phyloP scores from a whole-genome alignment of 2,888 invertebrate genomes.

The Altica lythri region DNA sequence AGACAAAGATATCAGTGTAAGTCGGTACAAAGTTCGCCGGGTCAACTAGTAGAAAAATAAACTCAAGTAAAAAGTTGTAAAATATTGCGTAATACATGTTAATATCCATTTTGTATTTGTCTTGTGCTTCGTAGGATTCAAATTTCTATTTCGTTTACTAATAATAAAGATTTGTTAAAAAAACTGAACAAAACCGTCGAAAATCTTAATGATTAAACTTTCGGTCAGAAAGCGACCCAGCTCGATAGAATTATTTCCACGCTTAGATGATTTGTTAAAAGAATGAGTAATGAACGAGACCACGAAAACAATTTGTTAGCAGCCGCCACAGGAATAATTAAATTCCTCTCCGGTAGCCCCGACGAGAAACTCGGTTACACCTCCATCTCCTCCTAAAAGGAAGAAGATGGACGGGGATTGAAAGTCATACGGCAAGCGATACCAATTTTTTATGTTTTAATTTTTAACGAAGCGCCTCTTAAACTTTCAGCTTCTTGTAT shows the following conservation, averaged over 20 bases:
- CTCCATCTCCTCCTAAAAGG: slow-evolving; percentile 24
- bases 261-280: slow-evolving; percentile 50
- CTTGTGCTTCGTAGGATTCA: no score
- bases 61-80: no score
- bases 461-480: slow-evolving; percentile 24
- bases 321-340: slow-evolving; percentile 41
- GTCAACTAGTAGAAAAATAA: no score
- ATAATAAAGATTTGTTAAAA: no score
- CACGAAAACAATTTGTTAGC: slow-evolving; percentile 48
- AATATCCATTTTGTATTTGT: no score
- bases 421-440: slow-evolving; percentile 28
- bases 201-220: slow-evolving; percentile 20
- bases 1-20: no score
- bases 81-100: no score
- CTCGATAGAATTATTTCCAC: slow-evolving; percentile 42
- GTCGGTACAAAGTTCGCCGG: no score
- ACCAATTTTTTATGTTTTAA: slow-evolving; percentile 22
- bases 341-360: slow-evolving; percentile 35
- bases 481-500: slow-evolving; percentile 23
- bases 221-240: slow-evolving; percentile 44
- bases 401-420: slow-evolving; percentile 23
- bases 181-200: background rate
- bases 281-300: slow-evolving; percentile 49
- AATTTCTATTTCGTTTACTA: no score
- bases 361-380: slow-evolving; percentile 31